Conservation (phyloP, 2,797 vertebrate species). For the Oceanodroma leucorhoa region DNA sequence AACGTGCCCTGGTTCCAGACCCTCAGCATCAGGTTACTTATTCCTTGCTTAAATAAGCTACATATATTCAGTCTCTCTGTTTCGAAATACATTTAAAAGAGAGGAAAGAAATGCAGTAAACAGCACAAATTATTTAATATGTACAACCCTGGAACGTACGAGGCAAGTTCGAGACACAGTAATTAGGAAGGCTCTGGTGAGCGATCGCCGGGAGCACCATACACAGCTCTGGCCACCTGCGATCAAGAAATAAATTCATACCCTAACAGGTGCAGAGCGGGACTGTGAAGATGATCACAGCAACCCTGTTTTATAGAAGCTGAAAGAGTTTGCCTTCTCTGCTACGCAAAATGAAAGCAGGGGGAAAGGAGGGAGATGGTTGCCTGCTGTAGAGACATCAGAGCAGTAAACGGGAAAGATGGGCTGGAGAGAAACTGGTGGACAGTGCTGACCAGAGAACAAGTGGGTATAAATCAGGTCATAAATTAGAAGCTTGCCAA, state of each 20-base stretch:
- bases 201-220: rapidly evolving
- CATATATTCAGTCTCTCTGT: background rate
- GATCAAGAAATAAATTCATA: background rate
- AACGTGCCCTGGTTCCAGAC: rapidly evolving
- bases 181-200: background rate
- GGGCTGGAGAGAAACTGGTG: background rate
- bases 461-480: background rate
- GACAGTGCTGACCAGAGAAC: background rate
- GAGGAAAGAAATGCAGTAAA: background rate
- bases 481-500: background rate
- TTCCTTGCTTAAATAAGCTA: background rate
- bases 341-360: rapidly evolving
- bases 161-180: background rate
- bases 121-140: background rate
- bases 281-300: background rate
- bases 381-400: background rate
- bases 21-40: background rate
- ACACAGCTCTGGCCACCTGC: background rate
- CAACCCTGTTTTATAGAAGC: background rate
- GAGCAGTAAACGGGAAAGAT: background rate
- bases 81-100: background rate
- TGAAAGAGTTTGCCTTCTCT: background rate
- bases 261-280: background rate
- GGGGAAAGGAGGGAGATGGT: background rate
- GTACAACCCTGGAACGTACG: background rate